phyloP scores from a whole-genome alignment of 2,888 invertebrate species.

The Cylloceria caligata region DNA sequence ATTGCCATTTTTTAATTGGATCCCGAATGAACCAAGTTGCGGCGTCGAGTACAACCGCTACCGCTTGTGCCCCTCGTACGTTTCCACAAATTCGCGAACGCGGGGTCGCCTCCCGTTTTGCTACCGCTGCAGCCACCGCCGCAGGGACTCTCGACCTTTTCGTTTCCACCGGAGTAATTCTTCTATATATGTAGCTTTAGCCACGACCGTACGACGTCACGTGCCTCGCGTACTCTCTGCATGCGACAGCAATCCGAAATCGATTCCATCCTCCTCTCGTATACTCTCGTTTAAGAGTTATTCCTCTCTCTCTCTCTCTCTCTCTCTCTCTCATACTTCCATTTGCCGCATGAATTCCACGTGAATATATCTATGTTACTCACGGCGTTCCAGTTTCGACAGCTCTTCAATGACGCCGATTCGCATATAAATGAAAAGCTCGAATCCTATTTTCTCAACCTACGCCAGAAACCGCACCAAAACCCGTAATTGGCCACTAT shows the following conservation, averaged over 20 bases:
- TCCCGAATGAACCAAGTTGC: conserved; percentile 71
- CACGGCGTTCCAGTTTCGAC: conserved; percentile 40
- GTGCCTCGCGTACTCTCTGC: neutral
- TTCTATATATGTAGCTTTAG: neutral
- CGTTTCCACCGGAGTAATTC: conserved; percentile 30
- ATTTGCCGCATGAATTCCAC: neutral
- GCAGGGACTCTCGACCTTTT: conserved; percentile 31
- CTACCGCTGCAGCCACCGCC: conserved; percentile 10
- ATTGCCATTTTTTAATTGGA: conserved; percentile 76
- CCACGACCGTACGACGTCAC: conserved; percentile 31
- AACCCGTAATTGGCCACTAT: neutral
- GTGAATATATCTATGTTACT: conserved; percentile 1
- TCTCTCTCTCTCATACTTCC: neutral
- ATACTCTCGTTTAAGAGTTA: neutral
- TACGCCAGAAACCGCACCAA: conserved; percentile 1
- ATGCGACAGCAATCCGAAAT: conserved; percentile 42
- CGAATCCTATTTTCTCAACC: neutral
- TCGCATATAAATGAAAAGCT: conserved; percentile 36
- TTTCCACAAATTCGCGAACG: conserved; percentile 24
- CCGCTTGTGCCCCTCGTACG: neutral
- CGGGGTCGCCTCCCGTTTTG: conserved; percentile 7
- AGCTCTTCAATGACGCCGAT: conserved; percentile 42
- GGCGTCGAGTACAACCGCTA: conserved; percentile 25
- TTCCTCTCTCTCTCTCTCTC: neutral
- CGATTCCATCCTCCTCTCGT: conserved; percentile 33